These are phyloP conservation scores for Phrynosoma platyrhinos DNA, from an alignment of 2,113 vertebrate species.

Conservation along the genomic window DNA sequence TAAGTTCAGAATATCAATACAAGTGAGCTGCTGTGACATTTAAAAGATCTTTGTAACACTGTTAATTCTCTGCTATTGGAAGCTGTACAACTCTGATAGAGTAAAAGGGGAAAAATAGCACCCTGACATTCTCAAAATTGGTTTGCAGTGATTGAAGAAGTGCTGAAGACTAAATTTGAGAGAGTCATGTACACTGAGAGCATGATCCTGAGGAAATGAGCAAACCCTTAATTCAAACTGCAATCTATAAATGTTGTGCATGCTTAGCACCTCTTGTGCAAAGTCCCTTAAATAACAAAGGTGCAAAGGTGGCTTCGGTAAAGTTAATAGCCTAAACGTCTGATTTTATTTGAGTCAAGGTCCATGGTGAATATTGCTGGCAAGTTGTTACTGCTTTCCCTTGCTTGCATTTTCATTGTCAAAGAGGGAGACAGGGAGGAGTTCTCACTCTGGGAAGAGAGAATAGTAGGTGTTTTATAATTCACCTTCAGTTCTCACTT, in stretches of 20 bases:
- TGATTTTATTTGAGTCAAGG: neutral
- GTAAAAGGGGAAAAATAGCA: neutral
- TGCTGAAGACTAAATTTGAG: neutral
- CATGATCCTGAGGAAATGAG: neutral
- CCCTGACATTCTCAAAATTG: slow-evolving; percentile 22
- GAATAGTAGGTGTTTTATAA: neutral
- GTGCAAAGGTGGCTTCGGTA: neutral
- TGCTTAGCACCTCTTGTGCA: neutral
- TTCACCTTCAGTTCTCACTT: neutral
- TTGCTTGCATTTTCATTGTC: neutral
- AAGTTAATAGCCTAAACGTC: neutral
- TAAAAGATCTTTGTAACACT: slow-evolving; percentile 18
- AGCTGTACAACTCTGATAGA: neutral
- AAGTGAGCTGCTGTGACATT: slow-evolving; percentile 21
- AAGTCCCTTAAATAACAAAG: neutral
- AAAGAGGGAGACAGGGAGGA: no score
- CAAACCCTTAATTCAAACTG: neutral
- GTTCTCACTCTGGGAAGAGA: neutral
- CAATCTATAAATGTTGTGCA: neutral
- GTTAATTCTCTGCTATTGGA: slow-evolving; percentile 20
- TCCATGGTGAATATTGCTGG: neutral
- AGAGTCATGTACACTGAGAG: neutral
- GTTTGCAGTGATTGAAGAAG: slow-evolving; percentile 16
- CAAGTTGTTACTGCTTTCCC: neutral
- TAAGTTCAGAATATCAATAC: slow-evolving; percentile 18